Evolutionary conservation across 2,888 invertebrate species (phyloP), one percentile per base, ranked within the genome.

Genomic region (Prosapia bicincta): DNA sequence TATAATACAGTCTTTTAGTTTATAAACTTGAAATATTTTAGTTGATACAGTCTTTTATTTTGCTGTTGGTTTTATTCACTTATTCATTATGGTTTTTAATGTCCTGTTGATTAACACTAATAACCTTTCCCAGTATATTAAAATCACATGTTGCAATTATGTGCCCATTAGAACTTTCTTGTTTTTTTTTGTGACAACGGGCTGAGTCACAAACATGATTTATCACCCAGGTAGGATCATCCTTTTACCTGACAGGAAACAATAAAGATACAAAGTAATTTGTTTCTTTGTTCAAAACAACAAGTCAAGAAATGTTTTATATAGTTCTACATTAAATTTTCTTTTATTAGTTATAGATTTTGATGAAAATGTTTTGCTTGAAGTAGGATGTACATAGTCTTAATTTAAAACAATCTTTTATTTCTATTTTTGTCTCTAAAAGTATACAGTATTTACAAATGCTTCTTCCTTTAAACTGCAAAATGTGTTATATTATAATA

Each of bases 51-150:
- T n/a, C n/a, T n/a, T n/a, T n/a, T n/a, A n/a, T n/a, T n/a, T n/a
- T n/a, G n/a, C n/a, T n/a, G n/a, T n/a, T n/a, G n/a, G n/a, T n/a
- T 24, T 54, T 70, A 23, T 10, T 69, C n/a, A 74, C 69, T 65
- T 69, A 65, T 30, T 70, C 70, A 28, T 74, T 74, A 30, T 69
- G 74, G 6, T 70, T 74, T 30, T 70, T 70, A 28, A 74, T 65
- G n/a, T 70, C 65, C 26, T 54, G 6, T 30, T 28, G 28, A 24
- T 65, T 28, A 28, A 9, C 28, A 28, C 28, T 28, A 10, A 69
- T 69, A 65, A 70, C 26, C 74, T 74, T 74, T 1, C 69, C 74
- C 0, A 74, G 28, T 23, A 74, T 38, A 65, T 70, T 69, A 70
- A 74, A 74, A 26, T 74, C 69, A 43, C 69, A 69, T 13, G 7